phyloP scores from a whole-genome alignment of 37 sponge, comb jelly and placozoan species.

The Ianthella basta region DNA sequence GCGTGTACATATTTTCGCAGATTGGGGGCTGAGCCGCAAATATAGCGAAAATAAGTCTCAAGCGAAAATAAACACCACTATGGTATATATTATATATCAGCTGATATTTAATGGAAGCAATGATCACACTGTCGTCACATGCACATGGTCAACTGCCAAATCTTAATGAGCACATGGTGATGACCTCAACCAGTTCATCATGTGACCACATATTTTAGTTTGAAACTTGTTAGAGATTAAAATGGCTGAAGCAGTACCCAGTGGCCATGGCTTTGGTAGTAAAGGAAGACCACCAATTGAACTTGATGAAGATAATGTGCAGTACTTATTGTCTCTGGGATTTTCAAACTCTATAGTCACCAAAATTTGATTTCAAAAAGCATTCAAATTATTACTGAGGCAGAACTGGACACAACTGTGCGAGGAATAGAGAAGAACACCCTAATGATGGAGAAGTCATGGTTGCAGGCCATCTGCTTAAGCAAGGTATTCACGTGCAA shows the following conservation, averaged over 20 bases:
- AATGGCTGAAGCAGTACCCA: slow-evolving; percentile 14
- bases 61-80: too few species aligned
- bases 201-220: neutral
- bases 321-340: slow-evolving; percentile 10
- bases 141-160: neutral
- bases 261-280: neutral
- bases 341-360: neutral
- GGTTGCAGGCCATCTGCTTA: slow-evolving; percentile 4
- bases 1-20: too few species aligned
- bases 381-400: neutral
- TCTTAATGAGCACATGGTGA: slow-evolving; percentile 19
- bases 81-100: too few species aligned
- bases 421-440: neutral
- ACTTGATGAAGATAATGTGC: slow-evolving; percentile 14
- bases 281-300: slow-evolving; percentile 14
- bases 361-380: neutral
- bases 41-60: too few species aligned
- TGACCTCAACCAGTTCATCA: slow-evolving; percentile 11
- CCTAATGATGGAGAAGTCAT: slow-evolving; percentile 33
- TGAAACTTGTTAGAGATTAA: neutral
- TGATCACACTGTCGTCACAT: too few species aligned
- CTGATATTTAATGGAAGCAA: too few species aligned
- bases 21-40: too few species aligned
- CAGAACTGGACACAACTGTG: neutral
- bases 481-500: neutral